Conservation (phyloP, 2,113 vertebrate genomes). For the Eulemur rufifrons region DNA sequence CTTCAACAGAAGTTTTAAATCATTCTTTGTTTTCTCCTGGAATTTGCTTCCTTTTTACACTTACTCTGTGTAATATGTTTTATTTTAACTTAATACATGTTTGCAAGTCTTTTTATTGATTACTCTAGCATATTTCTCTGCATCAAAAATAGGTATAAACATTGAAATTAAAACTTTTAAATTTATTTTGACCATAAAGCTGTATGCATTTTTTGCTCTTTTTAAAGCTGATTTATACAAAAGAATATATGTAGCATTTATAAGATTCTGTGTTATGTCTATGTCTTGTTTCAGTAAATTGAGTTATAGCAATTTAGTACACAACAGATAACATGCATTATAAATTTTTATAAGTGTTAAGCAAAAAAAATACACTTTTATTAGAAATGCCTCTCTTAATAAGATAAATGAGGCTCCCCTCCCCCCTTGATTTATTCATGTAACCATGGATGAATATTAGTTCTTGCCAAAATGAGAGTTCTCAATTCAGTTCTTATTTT, state of each 20-base stretch:
- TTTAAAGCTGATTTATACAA: constrained; percentile 6
- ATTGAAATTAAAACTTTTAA: not conserved
- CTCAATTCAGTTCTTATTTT: not conserved
- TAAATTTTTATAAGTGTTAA: constrained; percentile 11
- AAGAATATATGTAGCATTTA: constrained; percentile 3
- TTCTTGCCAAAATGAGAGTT: not conserved
- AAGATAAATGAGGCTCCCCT: not conserved
- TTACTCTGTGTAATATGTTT: not conserved
- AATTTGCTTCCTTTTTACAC: constrained; percentile 20
- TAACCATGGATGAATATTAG: not conserved
- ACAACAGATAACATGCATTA: not conserved
- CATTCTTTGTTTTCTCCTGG: constrained; percentile 31
- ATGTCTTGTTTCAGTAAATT: not conserved
- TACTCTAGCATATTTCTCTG: not conserved
- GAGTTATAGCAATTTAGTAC: not conserved
- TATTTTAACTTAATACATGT: not conserved
- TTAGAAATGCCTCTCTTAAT: not conserved
- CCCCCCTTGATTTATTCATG: not conserved
- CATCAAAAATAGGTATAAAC: not conserved
- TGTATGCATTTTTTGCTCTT: not conserved
- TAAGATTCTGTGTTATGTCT: not conserved
- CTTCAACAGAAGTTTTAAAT: constrained; percentile 29
- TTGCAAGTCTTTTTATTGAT: not conserved
- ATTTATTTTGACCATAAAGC: not conserved
- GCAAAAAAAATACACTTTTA: not conserved